Conservation (phyloP, 2,797 vertebrate species). For the Anabas testudineus region DNA sequence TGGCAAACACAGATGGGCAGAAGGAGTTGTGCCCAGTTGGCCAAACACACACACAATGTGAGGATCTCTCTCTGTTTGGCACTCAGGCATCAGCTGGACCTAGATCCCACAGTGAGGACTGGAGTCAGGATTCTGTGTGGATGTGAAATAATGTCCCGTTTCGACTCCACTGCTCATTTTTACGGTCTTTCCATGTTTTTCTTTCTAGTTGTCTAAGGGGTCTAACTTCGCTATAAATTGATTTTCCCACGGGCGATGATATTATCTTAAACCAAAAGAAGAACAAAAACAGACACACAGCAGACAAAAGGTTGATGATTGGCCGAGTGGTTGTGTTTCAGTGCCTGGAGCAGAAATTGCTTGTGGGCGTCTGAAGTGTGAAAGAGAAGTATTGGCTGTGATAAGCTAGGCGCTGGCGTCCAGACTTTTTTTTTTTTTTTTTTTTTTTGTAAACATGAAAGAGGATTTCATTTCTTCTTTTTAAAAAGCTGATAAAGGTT, state of each 20-base stretch:
- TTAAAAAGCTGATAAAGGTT: conserved; percentile 35
- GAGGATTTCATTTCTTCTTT: conserved; percentile 32
- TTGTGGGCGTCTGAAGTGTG: conserved; percentile 41
- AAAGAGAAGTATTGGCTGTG: conserved; percentile 31
- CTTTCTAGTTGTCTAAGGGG: not conserved
- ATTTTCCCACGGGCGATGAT: conserved; percentile 8
- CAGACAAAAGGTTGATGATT: conserved; percentile 25
- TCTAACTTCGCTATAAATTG: not conserved
- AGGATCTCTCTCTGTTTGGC: not conserved
- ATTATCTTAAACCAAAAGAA: conserved; percentile 2
- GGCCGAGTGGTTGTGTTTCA: conserved; percentile 22
- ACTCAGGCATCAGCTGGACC: not conserved
- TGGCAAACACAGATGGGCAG: conserved; percentile 47
- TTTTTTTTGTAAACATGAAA: conserved; percentile 21
- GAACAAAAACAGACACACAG: conserved; percentile 21
- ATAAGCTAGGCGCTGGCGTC: conserved; percentile 36
- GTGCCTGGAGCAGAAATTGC: conserved; percentile 25
- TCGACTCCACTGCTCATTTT: not conserved
- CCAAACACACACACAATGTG: conserved; percentile 10
- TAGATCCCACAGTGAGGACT: conserved; percentile 4
- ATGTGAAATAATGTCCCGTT: not conserved
- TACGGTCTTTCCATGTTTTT: not conserved
- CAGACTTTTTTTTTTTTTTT: conserved; percentile 1
- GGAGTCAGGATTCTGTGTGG: not conserved
- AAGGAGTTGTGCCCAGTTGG: conserved; percentile 15